Conservation (phyloP, 2,888 invertebrate genomes). For the Cylindroiulus punctatus region DNA sequence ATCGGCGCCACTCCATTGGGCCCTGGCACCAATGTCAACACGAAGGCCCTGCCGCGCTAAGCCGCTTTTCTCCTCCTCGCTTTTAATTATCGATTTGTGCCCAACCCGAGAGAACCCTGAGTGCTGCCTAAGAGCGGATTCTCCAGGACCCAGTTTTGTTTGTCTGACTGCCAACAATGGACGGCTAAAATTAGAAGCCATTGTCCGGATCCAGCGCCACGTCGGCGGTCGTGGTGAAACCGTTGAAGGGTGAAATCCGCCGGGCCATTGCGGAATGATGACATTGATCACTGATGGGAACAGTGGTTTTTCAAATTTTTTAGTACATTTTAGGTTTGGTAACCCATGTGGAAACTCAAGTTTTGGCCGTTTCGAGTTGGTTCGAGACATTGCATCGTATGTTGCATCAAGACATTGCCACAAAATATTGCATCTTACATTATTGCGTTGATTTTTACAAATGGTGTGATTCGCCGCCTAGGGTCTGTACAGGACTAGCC, state of each 20-base stretch:
- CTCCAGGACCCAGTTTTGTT: not conserved
- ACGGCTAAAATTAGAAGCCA: slow-evolving; percentile 2
- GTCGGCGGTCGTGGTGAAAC: not conserved
- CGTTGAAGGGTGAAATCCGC: slow-evolving; percentile 8
- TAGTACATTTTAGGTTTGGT: too few relatives aligned
- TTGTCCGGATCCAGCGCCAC: not conserved
- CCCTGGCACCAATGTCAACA: not conserved
- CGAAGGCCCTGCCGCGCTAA: not conserved
- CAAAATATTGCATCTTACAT: too few relatives aligned
- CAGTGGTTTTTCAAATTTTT: too few relatives aligned
- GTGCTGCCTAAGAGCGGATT: not conserved
- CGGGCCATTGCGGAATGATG: not conserved
- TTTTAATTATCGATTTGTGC: slow-evolving; percentile 34
- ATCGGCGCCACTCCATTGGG: slow-evolving; percentile 22
- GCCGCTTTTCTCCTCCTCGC: slow-evolving; percentile 23
- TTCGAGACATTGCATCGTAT: too few relatives aligned
- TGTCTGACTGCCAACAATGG: slow-evolving; percentile 6
- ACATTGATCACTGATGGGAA: too few relatives aligned
- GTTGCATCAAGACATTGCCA: too few relatives aligned
- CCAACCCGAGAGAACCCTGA: not conserved
- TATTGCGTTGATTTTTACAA: too few relatives aligned
- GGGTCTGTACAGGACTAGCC: too few relatives aligned
- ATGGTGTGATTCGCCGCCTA: too few relatives aligned
- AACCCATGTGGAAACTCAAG: too few relatives aligned
- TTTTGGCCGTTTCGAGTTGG: too few relatives aligned